A percentile compares a stretch with the other conserved stretches of the same genome.
phyloP scores from a whole-genome alignment of 1,140 invertebrate species.

The Cotesia typhae region DNA sequence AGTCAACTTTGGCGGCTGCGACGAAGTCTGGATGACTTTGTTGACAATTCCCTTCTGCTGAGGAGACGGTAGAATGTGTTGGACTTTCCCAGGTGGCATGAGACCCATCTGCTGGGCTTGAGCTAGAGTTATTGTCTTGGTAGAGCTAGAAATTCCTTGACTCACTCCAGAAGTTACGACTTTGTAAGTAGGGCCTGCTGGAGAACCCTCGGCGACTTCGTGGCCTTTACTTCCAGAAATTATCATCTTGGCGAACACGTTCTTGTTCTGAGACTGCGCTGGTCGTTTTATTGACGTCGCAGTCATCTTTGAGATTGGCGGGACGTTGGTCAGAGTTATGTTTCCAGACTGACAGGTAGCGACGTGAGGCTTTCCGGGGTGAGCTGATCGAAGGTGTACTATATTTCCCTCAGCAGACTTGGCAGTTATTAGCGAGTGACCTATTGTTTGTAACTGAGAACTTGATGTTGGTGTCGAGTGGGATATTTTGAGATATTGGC shows the following conservation, averaged over 20 bases:
- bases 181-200: slow-evolving; percentile 56
- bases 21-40: slow-evolving; percentile 62
- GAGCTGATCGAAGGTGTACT: slow-evolving; percentile 59
- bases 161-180: slow-evolving; percentile 54
- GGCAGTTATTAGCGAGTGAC: slow-evolving; percentile 61
- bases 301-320: slow-evolving; percentile 50
- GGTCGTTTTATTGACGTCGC: slow-evolving; percentile 57
- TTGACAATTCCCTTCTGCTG: slow-evolving; percentile 65
- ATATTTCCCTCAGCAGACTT: slow-evolving; percentile 63
- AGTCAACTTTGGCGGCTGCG: slow-evolving; percentile 59
- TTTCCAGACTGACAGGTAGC: slow-evolving; percentile 53
- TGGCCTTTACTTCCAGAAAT: slow-evolving; percentile 65
- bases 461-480: slow-evolving; percentile 60
- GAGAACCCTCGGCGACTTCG: slow-evolving; percentile 56
- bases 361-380: slow-evolving; percentile 44
- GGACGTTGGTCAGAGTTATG: slow-evolving; percentile 57
- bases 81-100: slow-evolving; percentile 66
- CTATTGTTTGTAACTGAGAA: slow-evolving; percentile 60
- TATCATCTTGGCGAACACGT: slow-evolving; percentile 71
- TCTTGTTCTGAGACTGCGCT: slow-evolving; percentile 53
- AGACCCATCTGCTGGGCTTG: slow-evolving; percentile 76
- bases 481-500: slow-evolving; percentile 64
- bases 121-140: slow-evolving; percentile 76
- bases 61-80: slow-evolving; percentile 65
- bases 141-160: slow-evolving; percentile 62